Evolutionary conservation across 1,140 invertebrate species (phyloP), one percentile per base, ranked within the genome.

Genomic region (Heliconius hewitsoni): DNA sequence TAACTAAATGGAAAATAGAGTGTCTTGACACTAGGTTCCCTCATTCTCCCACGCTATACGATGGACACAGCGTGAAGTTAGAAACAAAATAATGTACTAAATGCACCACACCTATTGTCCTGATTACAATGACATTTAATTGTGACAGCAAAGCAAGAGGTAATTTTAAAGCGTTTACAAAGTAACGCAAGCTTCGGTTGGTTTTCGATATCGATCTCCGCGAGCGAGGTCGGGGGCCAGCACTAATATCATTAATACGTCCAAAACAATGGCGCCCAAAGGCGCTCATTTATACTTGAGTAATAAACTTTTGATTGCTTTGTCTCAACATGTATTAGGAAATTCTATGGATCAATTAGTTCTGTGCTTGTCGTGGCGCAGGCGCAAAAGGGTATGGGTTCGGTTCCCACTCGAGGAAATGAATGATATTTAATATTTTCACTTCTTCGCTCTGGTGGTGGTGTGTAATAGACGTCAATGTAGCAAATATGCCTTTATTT

Each of bases 211-310:
- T 78, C 80, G 83, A 90, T 89, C 89, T 84, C 82, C 82, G 80
- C 78, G 74, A 66, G 72, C 37, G 82, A 86, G 76, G 77, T 78
- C 86, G 79, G 79, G 74, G 85, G 86, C 84, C 85, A 79, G 77
- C 79, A 76, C 81, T 87, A 87, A 87, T 89, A 86, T 84, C 83
- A 92, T 91, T 91, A 85, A 86, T 85, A 77, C 82, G 66, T 81
- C 37, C 37, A 79, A 86, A 81, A 86, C 85, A 86, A 86, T 86
- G 71, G 23, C 81, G 39, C 70, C 77, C 83, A 85, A 91, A 89
- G 88, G 85, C 87, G 82, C 86, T 88, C 87, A 91, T 89, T 90
- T 86, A 81, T 73, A 77, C 75, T 91, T 91, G 80, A 78, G 83
- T 81, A 91, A 91, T 76, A 76, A 71, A 81, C 80, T 85, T 77